These are phyloP conservation scores for Saccostrea glomerata DNA, from an alignment of 1,140 invertebrate genomes.

Conservation along the genomic window DNA sequence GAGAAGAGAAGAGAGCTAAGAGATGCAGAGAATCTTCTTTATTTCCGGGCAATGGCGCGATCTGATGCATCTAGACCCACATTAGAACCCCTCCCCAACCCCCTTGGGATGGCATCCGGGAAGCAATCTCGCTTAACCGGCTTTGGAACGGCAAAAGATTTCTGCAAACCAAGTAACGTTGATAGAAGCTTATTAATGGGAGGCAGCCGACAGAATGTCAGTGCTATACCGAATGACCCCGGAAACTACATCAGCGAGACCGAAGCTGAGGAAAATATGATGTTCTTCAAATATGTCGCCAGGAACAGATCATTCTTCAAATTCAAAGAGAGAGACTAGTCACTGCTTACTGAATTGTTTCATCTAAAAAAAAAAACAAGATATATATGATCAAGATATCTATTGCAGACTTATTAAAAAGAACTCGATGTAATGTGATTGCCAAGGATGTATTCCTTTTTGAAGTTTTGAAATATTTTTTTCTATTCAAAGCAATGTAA, in stretches of 20 bases:
- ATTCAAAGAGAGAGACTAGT: conserved; percentile 14
- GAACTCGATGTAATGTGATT: too few relatives aligned
- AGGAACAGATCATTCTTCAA: conserved; percentile 12
- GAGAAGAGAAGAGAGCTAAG: not conserved
- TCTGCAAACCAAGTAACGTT: not conserved
- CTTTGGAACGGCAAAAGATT: not conserved
- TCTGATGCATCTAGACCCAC: not conserved
- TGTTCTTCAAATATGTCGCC: conserved; percentile 34
- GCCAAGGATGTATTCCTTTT: too few relatives aligned
- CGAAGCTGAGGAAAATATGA: conserved; percentile 18
- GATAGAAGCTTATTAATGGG: not conserved
- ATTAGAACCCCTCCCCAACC: not conserved
- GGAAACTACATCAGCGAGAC: not conserved
- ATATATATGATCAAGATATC: too few relatives aligned
- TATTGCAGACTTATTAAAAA: too few relatives aligned
- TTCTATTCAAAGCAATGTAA: too few relatives aligned
- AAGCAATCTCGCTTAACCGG: not conserved
- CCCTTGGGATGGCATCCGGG: not conserved
- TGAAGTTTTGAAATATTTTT: too few relatives aligned
- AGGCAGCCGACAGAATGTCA: not conserved
- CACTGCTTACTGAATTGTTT: too few relatives aligned
- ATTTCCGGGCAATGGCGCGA: not conserved
- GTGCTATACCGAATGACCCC: not conserved
- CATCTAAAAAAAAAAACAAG: too few relatives aligned
- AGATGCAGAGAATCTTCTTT: conserved; percentile 1